phyloP scores from a whole-genome alignment of 2,113 vertebrate genomes.

The Motacilla tschutschensis region DNA sequence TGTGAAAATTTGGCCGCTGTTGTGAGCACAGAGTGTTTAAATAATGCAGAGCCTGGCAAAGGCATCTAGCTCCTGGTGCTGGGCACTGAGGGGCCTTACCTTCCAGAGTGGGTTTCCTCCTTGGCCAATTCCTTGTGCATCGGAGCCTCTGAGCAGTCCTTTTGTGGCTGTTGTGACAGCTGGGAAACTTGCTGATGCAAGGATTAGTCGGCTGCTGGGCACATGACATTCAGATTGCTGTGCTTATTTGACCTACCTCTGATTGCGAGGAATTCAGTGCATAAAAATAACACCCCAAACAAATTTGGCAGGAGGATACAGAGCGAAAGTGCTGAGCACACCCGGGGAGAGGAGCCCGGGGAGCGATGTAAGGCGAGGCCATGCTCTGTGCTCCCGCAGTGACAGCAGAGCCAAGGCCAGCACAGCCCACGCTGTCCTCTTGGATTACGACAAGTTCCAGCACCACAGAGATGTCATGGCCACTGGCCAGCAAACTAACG shows the following conservation, averaged over 20 bases:
- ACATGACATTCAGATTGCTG: conserved; percentile 43
- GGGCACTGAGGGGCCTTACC: background rate
- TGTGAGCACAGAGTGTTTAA: background rate
- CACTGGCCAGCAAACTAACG: background rate
- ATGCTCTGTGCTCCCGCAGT: background rate
- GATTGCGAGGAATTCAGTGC: conserved; percentile 18
- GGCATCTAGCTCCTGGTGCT: background rate
- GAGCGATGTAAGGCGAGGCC: background rate
- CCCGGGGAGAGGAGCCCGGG: background rate
- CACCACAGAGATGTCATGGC: background rate
- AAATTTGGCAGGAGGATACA: conserved; percentile 14
- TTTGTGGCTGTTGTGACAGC: conserved; percentile 11
- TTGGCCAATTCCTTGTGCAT: background rate
- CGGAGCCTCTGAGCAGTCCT: background rate
- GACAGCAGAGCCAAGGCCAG: background rate
- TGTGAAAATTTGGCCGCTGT: background rate
- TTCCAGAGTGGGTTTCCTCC: background rate
- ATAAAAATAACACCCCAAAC: conserved; percentile 47
- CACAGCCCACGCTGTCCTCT: background rate
- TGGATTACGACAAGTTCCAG: background rate
- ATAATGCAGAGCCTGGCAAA: background rate
- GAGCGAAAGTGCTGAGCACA: background rate
- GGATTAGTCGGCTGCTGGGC: conserved; percentile 39
- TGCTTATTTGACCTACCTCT: conserved; percentile 61
- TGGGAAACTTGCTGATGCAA: conserved; percentile 21